A percentile compares a stretch with the other conserved stretches of the same genome.
phyloP scores from a whole-genome alignment of 2,888 invertebrate genomes.

The Dasypogon diadema region DNA sequence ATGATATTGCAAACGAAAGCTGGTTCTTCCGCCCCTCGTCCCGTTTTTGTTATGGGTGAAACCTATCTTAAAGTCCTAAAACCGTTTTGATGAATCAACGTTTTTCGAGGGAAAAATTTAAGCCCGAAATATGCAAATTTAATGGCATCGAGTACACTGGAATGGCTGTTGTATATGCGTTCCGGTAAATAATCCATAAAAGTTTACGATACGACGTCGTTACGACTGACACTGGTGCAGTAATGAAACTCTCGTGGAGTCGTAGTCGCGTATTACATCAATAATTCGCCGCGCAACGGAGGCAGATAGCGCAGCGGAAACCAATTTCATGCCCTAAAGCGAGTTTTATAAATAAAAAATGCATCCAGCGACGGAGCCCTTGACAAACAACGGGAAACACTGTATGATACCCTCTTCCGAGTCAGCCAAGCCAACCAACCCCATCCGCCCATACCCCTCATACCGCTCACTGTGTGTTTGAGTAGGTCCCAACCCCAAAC shows the following conservation, averaged over 20 bases:
- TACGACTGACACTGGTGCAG: constrained; percentile 37
- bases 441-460: background rate
- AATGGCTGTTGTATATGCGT: constrained; percentile 4
- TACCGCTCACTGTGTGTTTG: background rate
- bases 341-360: constrained; percentile 46
- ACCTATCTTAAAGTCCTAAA: background rate
- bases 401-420: background rate
- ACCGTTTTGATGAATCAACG: constrained; percentile 41
- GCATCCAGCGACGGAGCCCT: constrained; percentile 22
- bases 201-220: constrained; percentile 42
- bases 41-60: no score
- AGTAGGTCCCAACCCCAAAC: no score
- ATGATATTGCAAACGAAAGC: background rate
- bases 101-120: constrained; percentile 6
- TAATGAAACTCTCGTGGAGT: constrained; percentile 48
- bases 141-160: background rate
- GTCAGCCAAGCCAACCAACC: no score
- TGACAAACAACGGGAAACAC: constrained; percentile 39
- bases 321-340: constrained; percentile 42
- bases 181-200: constrained; percentile 48
- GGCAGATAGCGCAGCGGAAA: constrained; percentile 48
- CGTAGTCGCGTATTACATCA: constrained; percentile 46
- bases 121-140: constrained; percentile 37
- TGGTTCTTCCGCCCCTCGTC: background rate
- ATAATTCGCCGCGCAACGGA: constrained; percentile 30